Percentiles rank a stretch among this genome's conserved stretches.
phyloP scores from a whole-genome alignment of 1,140 invertebrate genomes.

The Pseudomyrmex cubaensis region DNA sequence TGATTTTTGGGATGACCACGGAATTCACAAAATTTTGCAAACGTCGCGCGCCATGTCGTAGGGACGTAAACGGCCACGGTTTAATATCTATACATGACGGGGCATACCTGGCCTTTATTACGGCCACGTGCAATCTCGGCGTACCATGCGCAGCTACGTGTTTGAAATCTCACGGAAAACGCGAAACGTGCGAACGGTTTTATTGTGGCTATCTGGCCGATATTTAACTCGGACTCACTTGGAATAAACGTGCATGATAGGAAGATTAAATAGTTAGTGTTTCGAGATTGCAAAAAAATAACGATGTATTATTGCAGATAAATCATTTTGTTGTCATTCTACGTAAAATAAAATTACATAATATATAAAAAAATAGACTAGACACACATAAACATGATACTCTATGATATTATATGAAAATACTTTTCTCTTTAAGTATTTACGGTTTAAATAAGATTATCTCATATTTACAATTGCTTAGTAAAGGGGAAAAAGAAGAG shows the following conservation, averaged over 20 bases:
- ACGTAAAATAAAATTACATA: background rate
- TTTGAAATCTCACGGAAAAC: constrained; percentile 49
- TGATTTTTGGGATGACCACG: constrained; percentile 27
- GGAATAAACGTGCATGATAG: constrained; percentile 7
- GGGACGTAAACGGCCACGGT: constrained; percentile 6
- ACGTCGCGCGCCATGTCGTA: constrained; percentile 1
- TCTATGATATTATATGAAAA: background rate
- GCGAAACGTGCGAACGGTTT: constrained; percentile 41
- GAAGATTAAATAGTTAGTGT: constrained; percentile 27
- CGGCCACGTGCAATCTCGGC: constrained; percentile 39
- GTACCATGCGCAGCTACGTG: constrained; percentile 23
- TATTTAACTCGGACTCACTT: constrained; percentile 31
- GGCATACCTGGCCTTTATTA: constrained; percentile 48
- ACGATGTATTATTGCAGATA: constrained; percentile 20
- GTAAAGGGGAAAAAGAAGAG: background rate
- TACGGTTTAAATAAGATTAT: constrained; percentile 10
- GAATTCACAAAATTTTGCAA: constrained; percentile 39
- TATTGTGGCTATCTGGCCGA: constrained; percentile 50
- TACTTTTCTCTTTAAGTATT: background rate
- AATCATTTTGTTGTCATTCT: background rate
- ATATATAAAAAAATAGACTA: background rate
- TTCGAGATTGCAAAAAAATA: background rate
- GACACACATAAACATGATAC: background rate
- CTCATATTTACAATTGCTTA: too few relatives aligned
- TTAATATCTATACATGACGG: constrained; percentile 44